Base-by-base conservation (phyloP, 2,888 invertebrate species). In the Acrobasis consociella region DNA sequence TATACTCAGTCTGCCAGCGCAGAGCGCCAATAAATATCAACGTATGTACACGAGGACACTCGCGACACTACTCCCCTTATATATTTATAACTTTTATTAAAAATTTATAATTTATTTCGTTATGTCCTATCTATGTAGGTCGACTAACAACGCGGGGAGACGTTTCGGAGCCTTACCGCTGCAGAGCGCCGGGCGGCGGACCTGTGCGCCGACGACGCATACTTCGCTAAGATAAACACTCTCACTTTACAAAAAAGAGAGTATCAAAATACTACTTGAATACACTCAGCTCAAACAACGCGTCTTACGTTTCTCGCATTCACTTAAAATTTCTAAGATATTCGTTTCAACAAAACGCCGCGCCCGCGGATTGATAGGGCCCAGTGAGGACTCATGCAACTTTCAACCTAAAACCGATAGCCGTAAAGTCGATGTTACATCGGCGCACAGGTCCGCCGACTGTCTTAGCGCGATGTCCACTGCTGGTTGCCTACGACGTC, bases 41-140 rank as follows among this genome's bases (percentile, higher is more conserved):
- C 87, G 81, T 91, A 89, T 90, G 83, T 89, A 91, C 91, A 89
- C 87, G 87, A 87, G 85, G 78, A 85, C 83, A 78, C 87, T 85
- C 85, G 86, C 87, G 85, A 83, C 81, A 78, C 79, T 75, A 78
- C 75, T 75, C 80, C 76, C 79, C 75, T 80, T 82, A 85, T 85
- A 87, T 85, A 86, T 84, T 87, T 87, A 86, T 80, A 81, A 85
- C 82, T 83, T 85, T 83, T 80, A 85, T 90, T 82, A 78, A 78
- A 85, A 89, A 89, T 89, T 89, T 91, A 90, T 89, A 89, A 89
- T 91, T 90, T 89, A 90, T 90, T 90, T 89, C 87, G 87, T 89
- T 88, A 87, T 84, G 86, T 88, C 90, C 90, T 91, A 91, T 91
- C 89, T 91, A 91, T 89, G 86, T 82, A 87, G 88, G 88, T 85